Base-by-base conservation (phyloP, 2,888 invertebrate genomes). In the Limenitis camilla region DNA sequence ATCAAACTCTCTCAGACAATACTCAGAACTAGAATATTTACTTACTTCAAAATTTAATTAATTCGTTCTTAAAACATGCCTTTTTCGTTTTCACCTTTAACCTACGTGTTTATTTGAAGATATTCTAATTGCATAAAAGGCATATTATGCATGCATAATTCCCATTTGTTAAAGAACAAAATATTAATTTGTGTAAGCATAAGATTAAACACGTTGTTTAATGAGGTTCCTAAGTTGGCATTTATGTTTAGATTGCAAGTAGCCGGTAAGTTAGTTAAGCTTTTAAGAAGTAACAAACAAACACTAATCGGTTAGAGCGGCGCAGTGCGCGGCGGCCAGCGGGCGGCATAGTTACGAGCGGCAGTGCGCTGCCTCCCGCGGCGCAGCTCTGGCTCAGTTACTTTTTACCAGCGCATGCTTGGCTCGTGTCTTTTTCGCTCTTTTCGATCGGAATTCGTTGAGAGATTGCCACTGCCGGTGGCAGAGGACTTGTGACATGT, bases 341-440 rank as follows among this genome's bases (percentile, higher is more conserved):
- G 63, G 59, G 61, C 62, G 62, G 58, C 54, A 56, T 52, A 58
- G 66, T 54, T 64, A 64, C 60, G 61, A 61, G 66, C 61, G 66
- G 65, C 68, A 61, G 63, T 55, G 59, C 56, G 59, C 59, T 59
- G 62, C 72, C 81, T 82, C 83, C 79, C 83, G 86, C 80, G 78
- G 81, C 67, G 83, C 64, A 62, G 71, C 73, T 68, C 75, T 66
- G 70, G 78, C 74, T 69, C 68, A 67, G 69, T 82, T 66, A 78
- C 77, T 87, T 87, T 87, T 87, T 87, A 76, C 68, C 68, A 57
- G 61, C 71, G 73, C 76, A 79, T 85, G 81, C 83, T 78, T 76
- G 76, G 80, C 82, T 82, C 86, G 85, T 86, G 86, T 86, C 83
- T 82, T 87, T 86, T 86, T 85, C 84, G 82, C 85, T 85, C 84